These are phyloP conservation scores for Colletes gigas DNA, from an alignment of 1,140 invertebrate genomes.

Conservation along the genomic window DNA sequence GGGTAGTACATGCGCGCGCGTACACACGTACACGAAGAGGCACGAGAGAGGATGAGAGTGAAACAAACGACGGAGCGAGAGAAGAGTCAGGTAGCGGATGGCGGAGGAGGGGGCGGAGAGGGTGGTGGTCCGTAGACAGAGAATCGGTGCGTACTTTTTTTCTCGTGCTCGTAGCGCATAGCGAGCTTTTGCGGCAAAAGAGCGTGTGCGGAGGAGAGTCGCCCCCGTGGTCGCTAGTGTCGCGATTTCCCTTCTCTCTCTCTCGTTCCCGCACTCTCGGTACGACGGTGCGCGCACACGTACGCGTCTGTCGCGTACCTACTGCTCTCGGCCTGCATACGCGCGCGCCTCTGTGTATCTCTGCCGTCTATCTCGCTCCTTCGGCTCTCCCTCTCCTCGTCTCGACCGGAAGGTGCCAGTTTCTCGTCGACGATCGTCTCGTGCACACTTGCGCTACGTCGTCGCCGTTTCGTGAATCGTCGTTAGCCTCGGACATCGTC, in stretches of 20 bases:
- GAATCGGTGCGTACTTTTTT: constrained; percentile 52
- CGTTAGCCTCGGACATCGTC: neutral
- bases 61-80: neutral
- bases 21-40: neutral
- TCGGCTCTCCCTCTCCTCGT: constrained; percentile 49
- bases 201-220: constrained; percentile 43
- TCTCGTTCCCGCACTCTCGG: constrained; percentile 33
- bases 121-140: constrained; percentile 11
- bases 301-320: constrained; percentile 13
- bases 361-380: constrained; percentile 45
- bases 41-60: neutral
- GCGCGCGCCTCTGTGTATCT: constrained; percentile 41
- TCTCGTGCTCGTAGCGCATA: constrained; percentile 30
- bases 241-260: constrained; percentile 54
- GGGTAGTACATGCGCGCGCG: neutral
- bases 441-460: constrained; percentile 50
- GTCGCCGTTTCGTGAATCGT: constrained; percentile 31
- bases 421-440: constrained; percentile 74
- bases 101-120: neutral
- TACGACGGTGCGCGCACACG: constrained; percentile 20
- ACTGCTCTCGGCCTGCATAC: neutral
- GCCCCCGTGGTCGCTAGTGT: constrained; percentile 63
- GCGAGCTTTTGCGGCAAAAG: constrained; percentile 57
- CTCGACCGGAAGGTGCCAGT: constrained; percentile 78
- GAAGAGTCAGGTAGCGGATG: neutral